Evolutionary conservation across 1,140 invertebrate species (phyloP), one percentile per base, ranked within the genome.

Genomic region (Plodia interpunctella): DNA sequence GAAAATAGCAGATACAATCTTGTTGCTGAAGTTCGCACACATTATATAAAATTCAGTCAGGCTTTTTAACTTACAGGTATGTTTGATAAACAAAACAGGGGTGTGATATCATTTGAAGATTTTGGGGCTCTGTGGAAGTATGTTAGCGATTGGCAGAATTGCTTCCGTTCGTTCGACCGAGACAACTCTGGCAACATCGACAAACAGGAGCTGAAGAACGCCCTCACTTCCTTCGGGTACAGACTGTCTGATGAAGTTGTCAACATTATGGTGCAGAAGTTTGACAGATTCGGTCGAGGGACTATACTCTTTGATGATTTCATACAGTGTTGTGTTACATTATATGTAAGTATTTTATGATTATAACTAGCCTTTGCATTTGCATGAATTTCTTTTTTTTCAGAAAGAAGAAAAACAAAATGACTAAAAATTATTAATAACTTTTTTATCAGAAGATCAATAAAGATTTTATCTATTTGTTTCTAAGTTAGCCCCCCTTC

Each of bases 231-330:
- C 52, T 99, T 99, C 91, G 98, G 98, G n/a, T 97, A 97, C 72
- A 89, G 97, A 67, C 88, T 99, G 13, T 96, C 94, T n/a, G 96
- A 98, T 69, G 87, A 92, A 62, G 94, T 98, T 55, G 93, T 98
- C 65, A 92, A 93, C 63, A 93, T 95, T 30, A 91, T 99, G 69
- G 91, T 99, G 17, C 92, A 94, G 64, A 99, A 99, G 89, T 99
- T 98, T 91, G 98, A 99, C 87, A 91, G 98, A 65, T 94, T 94
- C 78, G 97, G 97, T n/a, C 91, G 92, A 70, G 96, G 96, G 35
- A 96, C 94, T 0, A 96, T 99, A 68, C 93, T 97, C 28, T 99
- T 99, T 92, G 98, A 99, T 92, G 98, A 99, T 90, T 99, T 99
- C 77, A 99, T 99, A 74, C 98, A 99, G 84, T 98, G 96, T 76